A percentile compares a stretch with the other conserved stretches of the same genome.
Evolutionary conservation across 2,113 vertebrate species (phyloP).

Genomic region (Eonycteris spelaea): DNA sequence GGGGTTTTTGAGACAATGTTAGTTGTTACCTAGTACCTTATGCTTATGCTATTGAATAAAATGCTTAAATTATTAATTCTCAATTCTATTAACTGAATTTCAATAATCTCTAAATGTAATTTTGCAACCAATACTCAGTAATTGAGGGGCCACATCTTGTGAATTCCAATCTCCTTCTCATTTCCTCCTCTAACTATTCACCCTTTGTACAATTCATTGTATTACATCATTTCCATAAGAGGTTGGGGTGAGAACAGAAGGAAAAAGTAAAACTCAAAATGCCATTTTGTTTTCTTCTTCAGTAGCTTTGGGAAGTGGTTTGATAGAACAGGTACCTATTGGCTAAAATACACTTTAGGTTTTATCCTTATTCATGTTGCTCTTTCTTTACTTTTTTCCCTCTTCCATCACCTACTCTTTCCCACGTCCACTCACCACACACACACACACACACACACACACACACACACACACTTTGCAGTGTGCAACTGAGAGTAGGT

Average conservation of each 20-base stretch:
- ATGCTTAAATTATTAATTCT: background rate
- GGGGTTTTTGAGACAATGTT: background rate
- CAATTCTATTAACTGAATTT: background rate
- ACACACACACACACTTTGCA: background rate
- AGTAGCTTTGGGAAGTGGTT: background rate
- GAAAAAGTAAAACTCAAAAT: background rate
- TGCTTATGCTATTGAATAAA: background rate
- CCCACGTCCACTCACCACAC: background rate
- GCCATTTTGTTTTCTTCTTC: background rate
- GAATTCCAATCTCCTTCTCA: background rate
- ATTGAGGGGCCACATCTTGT: background rate
- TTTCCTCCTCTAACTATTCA: background rate
- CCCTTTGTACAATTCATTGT: background rate
- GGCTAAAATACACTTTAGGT: background rate
- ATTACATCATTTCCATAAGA: background rate
- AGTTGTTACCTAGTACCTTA: background rate
- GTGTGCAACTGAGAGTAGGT: background rate
- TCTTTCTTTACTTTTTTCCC: background rate
- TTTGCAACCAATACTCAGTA: background rate
- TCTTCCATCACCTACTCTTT: background rate
- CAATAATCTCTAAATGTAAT: background rate
- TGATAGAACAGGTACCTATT: background rate
- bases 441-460: background rate
- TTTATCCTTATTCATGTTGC: background rate
- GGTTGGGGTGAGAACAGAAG: background rate